These are phyloP conservation scores for Sapajus apella DNA, from an alignment of 2,113 vertebrate genomes.

Conservation along the genomic window DNA sequence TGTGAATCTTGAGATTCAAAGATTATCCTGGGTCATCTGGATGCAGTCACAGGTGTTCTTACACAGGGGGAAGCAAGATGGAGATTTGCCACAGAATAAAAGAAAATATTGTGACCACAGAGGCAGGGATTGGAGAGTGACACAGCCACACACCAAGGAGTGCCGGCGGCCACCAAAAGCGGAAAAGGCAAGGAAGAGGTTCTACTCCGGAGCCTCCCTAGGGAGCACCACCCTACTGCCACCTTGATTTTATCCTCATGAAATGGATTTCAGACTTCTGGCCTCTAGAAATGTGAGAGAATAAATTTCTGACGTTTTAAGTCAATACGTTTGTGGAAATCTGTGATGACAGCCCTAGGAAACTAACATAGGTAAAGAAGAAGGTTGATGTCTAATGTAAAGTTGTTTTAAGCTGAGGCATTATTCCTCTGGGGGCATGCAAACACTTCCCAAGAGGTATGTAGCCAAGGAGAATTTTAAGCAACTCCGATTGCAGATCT, in stretches of 20 bases:
- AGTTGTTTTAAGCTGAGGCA: neutral
- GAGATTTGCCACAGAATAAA: neutral
- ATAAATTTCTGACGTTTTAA: neutral
- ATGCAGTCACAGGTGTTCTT: neutral
- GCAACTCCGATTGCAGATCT: neutral
- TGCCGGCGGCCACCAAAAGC: neutral
- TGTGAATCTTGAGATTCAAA: neutral
- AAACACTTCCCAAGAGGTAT: neutral
- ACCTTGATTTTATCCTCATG: neutral
- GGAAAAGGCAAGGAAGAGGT: neutral
- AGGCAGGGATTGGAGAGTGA: neutral
- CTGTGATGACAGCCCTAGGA: neutral
- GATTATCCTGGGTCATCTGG: neutral
- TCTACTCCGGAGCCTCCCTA: fast-evolving
- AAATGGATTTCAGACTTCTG: neutral
- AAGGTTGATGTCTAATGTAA: neutral
- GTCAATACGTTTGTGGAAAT: neutral
- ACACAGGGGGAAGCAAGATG: neutral
- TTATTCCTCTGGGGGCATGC: neutral
- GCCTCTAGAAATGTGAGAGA: neutral
- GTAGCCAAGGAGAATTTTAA: neutral
- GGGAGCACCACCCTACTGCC: neutral
- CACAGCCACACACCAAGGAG: fast-evolving
- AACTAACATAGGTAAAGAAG: neutral
- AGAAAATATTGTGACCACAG: neutral